Evolutionary conservation across 2,797 vertebrate genomes (phyloP).

Genomic region (Acrocephalus scirpaceus): DNA sequence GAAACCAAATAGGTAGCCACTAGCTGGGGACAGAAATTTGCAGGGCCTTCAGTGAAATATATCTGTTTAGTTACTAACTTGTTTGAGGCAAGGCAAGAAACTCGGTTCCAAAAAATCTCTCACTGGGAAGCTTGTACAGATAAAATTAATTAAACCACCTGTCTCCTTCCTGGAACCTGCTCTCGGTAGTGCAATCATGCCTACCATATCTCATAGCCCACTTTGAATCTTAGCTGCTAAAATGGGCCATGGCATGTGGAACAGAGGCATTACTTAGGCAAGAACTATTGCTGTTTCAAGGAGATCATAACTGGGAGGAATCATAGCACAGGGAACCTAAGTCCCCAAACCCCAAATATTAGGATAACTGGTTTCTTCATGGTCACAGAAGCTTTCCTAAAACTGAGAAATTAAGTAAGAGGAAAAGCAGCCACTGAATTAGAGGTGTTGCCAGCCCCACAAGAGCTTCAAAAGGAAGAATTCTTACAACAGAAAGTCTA

Average conservation of each 20-base stretch:
- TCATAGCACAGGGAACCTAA: not conserved
- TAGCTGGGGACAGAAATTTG: not conserved
- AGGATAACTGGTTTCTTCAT: not conserved
- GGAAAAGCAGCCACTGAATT: not conserved
- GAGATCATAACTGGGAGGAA: not conserved
- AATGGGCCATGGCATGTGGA: not conserved
- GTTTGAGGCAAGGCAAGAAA: not conserved
- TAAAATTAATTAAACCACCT: not conserved
- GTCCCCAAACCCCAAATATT: not conserved
- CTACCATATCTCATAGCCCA: not conserved
- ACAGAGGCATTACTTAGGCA: not conserved
- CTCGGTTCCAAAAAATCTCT: not conserved
- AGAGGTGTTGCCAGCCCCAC: not conserved
- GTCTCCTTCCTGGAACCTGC: not conserved
- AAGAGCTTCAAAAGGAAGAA: not conserved
- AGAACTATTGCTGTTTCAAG: not conserved
- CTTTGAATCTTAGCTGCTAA: not conserved
- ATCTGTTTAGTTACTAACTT: not conserved
- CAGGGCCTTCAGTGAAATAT: not conserved
- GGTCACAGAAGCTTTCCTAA: not conserved
- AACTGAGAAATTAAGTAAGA: not conserved
- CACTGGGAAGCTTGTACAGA: not conserved
- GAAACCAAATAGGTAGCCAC: not conserved
- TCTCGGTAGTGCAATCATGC: not conserved
- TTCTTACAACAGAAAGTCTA: not conserved